phyloP scores from a whole-genome alignment of 2,888 invertebrate genomes.

The Cylloceria caligata region DNA sequence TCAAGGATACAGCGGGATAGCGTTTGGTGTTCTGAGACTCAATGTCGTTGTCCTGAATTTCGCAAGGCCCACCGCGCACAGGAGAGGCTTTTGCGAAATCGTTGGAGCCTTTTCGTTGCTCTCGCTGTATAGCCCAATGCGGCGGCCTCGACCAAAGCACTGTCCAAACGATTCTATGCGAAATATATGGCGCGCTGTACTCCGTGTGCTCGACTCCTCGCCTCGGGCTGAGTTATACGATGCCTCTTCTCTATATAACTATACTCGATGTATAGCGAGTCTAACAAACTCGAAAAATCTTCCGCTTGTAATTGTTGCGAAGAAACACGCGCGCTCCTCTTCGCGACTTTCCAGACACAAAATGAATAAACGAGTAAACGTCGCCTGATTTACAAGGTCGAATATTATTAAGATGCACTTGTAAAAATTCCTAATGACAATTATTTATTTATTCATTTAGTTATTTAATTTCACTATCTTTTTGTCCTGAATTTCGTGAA shows the following conservation, averaged over 20 bases:
- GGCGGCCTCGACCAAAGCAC: slow-evolving; percentile 26
- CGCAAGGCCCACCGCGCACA: slow-evolving; percentile 16
- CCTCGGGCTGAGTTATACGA: slow-evolving; percentile 48
- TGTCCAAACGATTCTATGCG: slow-evolving; percentile 58
- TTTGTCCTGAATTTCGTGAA: neutral
- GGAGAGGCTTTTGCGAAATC: neutral
- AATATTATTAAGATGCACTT: slow-evolving; percentile 7
- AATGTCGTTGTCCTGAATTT: slow-evolving; percentile 49
- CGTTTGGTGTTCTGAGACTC: slow-evolving; percentile 13
- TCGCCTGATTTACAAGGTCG: slow-evolving; percentile 3
- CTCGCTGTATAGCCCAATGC: neutral
- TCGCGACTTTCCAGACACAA: neutral
- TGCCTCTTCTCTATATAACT: slow-evolving; percentile 7
- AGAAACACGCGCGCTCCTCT: neutral
- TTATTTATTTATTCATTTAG: neutral
- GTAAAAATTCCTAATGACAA: neutral
- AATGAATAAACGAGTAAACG: neutral
- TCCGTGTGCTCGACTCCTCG: slow-evolving; percentile 13
- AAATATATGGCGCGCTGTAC: slow-evolving; percentile 42
- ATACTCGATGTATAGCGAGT: slow-evolving; percentile 34
- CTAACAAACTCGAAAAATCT: slow-evolving; percentile 28
- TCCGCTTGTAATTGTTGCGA: slow-evolving; percentile 29
- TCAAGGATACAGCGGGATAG: slow-evolving; percentile 8
- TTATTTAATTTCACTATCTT: neutral
- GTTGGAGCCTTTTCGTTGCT: slow-evolving; percentile 36